Percentiles rank a stretch among this genome's conserved stretches.
These are phyloP conservation scores for Musca vetustissima DNA, from an alignment of 1,140 invertebrate genomes.

Conservation along the genomic window DNA sequence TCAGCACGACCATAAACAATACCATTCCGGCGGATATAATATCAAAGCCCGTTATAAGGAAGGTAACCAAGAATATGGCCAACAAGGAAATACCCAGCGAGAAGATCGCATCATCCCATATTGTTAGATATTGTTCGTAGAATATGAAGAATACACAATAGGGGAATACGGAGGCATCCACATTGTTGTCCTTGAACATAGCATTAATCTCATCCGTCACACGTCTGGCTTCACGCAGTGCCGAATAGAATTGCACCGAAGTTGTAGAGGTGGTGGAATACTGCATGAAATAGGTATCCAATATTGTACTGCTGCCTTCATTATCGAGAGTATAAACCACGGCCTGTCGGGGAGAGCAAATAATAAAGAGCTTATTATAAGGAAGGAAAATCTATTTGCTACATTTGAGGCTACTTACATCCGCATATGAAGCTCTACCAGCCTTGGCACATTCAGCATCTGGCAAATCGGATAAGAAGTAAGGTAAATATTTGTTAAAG, in stretches of 20 bases:
- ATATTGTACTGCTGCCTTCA: conserved; percentile 58
- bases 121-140: conserved; percentile 92
- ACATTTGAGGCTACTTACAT: too few species aligned
- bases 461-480: conserved; percentile 83
- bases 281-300: conserved; percentile 83
- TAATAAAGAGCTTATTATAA: too few species aligned
- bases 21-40: conserved; percentile 79
- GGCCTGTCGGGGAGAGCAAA: conserved; percentile 54
- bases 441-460: conserved; percentile 76
- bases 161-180: conserved; percentile 76
- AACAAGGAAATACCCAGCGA: conserved; percentile 75
- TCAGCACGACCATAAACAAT: conserved; percentile 74
- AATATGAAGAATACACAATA: conserved; percentile 93
- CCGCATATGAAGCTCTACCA: conserved; percentile 70
- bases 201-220: conserved; percentile 76
- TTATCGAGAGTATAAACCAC: conserved; percentile 65
- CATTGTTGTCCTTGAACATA: conserved; percentile 61
- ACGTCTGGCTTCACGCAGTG: conserved; percentile 71
- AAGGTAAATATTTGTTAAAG: conserved; percentile 75
- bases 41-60: conserved; percentile 80
- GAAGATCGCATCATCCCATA: conserved; percentile 77
- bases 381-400: too few species aligned
- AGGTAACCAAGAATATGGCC: conserved; percentile 78
- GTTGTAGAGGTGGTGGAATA: conserved; percentile 82
- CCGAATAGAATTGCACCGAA: conserved; percentile 79